phyloP scores from a whole-genome alignment of 2,113 vertebrate species.

The Albula goreensis region DNA sequence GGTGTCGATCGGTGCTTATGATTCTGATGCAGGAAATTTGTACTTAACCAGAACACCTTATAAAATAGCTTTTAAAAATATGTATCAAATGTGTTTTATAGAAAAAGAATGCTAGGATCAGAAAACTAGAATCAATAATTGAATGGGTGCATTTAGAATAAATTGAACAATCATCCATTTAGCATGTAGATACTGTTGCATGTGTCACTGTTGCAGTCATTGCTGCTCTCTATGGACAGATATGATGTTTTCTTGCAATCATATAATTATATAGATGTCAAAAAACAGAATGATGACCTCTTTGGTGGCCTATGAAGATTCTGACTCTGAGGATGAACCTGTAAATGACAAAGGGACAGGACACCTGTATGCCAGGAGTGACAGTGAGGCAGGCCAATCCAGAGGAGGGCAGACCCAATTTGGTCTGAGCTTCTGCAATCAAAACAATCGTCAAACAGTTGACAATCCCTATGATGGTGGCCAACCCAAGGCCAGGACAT shows the following conservation, averaged over 20 bases:
- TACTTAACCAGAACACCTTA: background rate
- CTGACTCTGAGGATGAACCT: conserved; percentile 79
- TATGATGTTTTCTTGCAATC: background rate
- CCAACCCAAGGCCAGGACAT: background rate
- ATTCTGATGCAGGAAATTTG: too few species aligned
- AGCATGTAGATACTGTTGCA: background rate
- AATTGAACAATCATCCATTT: background rate
- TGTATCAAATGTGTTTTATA: too few species aligned
- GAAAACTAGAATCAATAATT: too few species aligned
- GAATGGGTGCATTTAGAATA: too few species aligned
- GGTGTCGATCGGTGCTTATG: background rate
- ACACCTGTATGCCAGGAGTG: conserved; percentile 11
- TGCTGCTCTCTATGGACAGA: background rate
- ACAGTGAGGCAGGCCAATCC: background rate
- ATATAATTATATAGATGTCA: background rate
- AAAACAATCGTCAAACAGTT: background rate
- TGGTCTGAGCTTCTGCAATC: background rate
- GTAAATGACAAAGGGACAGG: conserved; percentile 10
- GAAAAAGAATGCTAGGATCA: too few species aligned
- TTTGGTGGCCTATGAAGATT: conserved; percentile 89
- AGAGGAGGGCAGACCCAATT: conserved; percentile 16
- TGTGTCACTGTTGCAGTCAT: background rate
- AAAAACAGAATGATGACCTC: conserved; percentile 71
- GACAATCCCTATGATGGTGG: background rate
- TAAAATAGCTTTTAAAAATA: background rate